Base-by-base conservation (phyloP, 2,113 vertebrate species). In the Todiramphus saurophagus region DNA sequence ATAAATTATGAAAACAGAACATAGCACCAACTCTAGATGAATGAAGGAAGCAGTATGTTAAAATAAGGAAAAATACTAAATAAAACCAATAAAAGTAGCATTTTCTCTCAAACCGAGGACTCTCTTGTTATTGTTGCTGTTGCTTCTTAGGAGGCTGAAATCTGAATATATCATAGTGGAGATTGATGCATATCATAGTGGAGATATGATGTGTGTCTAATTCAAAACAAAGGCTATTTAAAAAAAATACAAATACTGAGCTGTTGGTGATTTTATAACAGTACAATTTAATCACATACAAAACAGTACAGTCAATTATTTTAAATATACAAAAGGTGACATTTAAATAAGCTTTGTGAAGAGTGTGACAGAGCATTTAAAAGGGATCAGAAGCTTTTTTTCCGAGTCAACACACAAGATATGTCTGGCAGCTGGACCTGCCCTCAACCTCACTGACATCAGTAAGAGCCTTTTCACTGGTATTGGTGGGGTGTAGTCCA, bases 201-300 rank as follows among this genome's bases (percentile, higher is more conserved):
- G 58, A 81, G 56, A 79, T 31, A 64, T 1, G 9, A 83, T 77
- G 55, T 37, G 24, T n/a, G 58, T 13, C 31, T 91, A 89, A 91
- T 59, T 27, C 56, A 80, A 89, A 91, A 78, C 30, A 69, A 95
- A 67, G 10, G 68, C n/a, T 69, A 21, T 39, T 11, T 74, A 72
- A 77, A 75, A 87, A n/a, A 51, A 60, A 25, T 92, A 46, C 82
- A 93, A 66, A 72, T 83, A 78, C 41, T 43, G 60, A 94, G 67
- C 25, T 96, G 28, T 21, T 43, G 55, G 62, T 58, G 27, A 67
- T 73, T 78, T 88, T 64, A 19, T 44, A 93, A 59, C 0, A 7
- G 41, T 27, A 69, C 44, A 60, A 83, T 88, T 96, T 94, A 93
- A 96, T 96, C n/a, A 50, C 33, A 66, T 50, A 82, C 8, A 63